These are phyloP conservation scores for chimpanzee (Pan troglodytes) DNA, from an alignment of 2,113 vertebrate genomes.

Conservation along the genomic window NHGRI_mPanTro3-v2.1_pri NC_072404.2:120601501-120602000, in stretches of 20 bases:
- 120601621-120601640: background rate
- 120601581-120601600: background rate
- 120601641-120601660: background rate
- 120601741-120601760: background rate
- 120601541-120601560: background rate
- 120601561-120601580: background rate
- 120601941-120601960: background rate
- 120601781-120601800: background rate
- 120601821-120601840: background rate
- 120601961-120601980: background rate
- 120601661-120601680: background rate
- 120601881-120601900: background rate
- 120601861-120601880: background rate
- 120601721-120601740: background rate
- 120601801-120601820: background rate
- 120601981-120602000: background rate
- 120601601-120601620: background rate
- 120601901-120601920: background rate
- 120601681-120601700: conserved; percentile 29
- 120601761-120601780: background rate
- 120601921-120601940: background rate
- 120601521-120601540: background rate
- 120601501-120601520: background rate
- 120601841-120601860: conserved; percentile 21
- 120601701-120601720: background rate